Evolutionary conservation across 2,888 invertebrate genomes (phyloP).

Genomic region (Agrochola lota): DNA sequence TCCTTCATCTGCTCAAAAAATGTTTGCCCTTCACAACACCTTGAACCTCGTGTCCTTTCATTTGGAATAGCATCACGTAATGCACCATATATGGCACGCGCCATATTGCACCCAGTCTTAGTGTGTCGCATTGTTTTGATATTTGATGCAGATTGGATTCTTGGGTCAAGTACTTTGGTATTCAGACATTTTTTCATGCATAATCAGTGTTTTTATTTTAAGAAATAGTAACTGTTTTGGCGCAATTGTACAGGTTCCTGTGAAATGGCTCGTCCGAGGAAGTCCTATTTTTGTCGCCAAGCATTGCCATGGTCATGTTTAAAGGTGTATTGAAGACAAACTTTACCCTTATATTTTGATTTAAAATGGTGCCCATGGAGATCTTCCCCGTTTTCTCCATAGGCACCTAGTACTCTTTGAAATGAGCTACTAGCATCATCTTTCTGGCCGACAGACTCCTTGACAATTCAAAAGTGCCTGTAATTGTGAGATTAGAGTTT

Average conservation of each 20-base stretch:
- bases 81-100: slow-evolving; percentile 6
- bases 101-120: slow-evolving; percentile 24
- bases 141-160: slow-evolving; percentile 12
- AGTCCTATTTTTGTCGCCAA: background rate
- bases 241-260: background rate
- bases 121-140: slow-evolving; percentile 18
- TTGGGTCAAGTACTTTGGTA: slow-evolving; percentile 35
- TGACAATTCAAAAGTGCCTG: background rate
- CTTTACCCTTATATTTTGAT: background rate
- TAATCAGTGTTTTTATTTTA: background rate
- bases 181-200: background rate
- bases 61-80: slow-evolving; percentile 36
- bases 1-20: slow-evolving; percentile 24
- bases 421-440: background rate
- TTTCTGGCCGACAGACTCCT: background rate
- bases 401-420: background rate
- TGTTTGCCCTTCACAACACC: slow-evolving; percentile 36
- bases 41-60: slow-evolving; percentile 33
- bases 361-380: background rate
- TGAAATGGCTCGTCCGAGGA: background rate
- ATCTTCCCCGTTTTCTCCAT: background rate
- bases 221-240: background rate
- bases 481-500: background rate
- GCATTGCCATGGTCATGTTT: background rate
- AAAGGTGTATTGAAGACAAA: background rate